Percentiles rank a stretch among this genome's conserved stretches.
Evolutionary conservation across 2,797 vertebrate genomes (phyloP).

Genomic region (Platyrinchus mystaceus): DNA sequence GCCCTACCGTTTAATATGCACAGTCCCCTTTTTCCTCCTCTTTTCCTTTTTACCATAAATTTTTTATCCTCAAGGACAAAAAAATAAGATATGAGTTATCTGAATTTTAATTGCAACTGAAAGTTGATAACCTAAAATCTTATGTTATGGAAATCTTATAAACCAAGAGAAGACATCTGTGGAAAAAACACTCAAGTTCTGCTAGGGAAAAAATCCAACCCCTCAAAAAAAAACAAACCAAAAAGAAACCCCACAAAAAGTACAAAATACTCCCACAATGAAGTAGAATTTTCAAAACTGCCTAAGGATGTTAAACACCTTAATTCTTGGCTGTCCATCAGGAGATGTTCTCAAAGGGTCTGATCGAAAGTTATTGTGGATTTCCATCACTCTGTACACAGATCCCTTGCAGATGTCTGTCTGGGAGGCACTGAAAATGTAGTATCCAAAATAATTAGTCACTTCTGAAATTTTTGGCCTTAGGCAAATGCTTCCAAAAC

Average conservation of each 20-base stretch:
- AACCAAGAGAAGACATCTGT: not conserved
- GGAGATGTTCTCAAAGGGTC: not conserved
- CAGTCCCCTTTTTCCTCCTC: not conserved
- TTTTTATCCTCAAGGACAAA: not conserved
- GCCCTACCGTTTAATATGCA: not conserved
- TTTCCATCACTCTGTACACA: not conserved
- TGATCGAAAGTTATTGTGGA: not conserved
- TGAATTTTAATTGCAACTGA: not conserved
- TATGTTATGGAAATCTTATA: not conserved
- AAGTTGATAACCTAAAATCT: not conserved
- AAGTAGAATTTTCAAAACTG: not conserved
- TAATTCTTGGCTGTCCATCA: not conserved
- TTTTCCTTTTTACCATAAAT: not conserved
- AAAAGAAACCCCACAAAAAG: not conserved
- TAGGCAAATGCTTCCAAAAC: slow-evolving; percentile 16
- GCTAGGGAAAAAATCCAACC: not conserved
- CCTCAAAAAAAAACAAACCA: not conserved
- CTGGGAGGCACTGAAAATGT: not conserved
- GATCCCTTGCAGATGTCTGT: not conserved
- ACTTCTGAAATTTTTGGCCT: not conserved
- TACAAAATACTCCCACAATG: not conserved
- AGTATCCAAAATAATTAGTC: not conserved
- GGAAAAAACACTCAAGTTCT: not conserved
- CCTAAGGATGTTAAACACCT: not conserved
- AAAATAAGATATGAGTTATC: not conserved